Conservation (phyloP, 2,113 vertebrate genomes). For the Cichladusa arquata region DNA sequence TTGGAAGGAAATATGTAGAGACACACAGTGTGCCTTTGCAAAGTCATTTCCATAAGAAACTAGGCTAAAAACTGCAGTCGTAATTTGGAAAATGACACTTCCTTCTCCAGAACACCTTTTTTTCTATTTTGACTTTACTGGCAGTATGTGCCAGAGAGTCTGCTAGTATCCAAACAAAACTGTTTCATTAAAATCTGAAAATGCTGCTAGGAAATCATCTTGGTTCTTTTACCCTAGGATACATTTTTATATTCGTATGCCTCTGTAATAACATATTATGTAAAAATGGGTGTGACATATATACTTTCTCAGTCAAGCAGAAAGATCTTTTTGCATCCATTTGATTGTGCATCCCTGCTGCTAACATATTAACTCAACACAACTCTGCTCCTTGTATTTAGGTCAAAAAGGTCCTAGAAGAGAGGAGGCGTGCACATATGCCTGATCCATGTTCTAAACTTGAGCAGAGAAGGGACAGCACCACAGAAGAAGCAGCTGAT, state of each 20-base stretch:
- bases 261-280: not conserved
- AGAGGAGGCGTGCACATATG: not conserved
- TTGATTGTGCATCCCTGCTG: not conserved
- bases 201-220: not conserved
- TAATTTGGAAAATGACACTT: conserved; percentile 35
- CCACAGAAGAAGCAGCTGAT: not conserved
- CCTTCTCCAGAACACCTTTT: conserved; percentile 35
- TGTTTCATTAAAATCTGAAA: conserved; percentile 29
- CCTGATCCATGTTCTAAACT: not conserved
- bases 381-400: not conserved
- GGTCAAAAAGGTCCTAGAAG: not conserved
- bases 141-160: not conserved
- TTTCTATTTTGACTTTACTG: not conserved
- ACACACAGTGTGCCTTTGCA: not conserved
- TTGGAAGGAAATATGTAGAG: not conserved
- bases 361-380: not conserved
- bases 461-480: not conserved
- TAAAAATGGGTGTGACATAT: not conserved
- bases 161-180: not conserved
- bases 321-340: not conserved
- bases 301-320: not conserved
- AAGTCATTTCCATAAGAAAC: not conserved
- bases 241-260: not conserved
- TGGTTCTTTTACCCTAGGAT: not conserved
- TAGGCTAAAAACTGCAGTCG: not conserved